Conservation (phyloP, 1,140 invertebrate genomes). For the Cheumatopsyche charites region DNA sequence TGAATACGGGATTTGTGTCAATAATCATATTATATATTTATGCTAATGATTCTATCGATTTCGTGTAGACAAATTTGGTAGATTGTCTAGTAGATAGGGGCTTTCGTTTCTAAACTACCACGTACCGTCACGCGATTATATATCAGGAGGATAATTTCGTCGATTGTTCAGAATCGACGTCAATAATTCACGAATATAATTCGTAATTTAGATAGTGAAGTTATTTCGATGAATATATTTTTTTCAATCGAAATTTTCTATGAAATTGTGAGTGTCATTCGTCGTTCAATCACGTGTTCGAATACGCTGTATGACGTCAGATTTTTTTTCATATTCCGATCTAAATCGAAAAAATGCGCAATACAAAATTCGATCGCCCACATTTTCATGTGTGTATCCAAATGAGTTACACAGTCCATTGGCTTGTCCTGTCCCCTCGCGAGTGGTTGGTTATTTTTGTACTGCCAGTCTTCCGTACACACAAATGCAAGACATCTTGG, state of each 20-base stretch:
- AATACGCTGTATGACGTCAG: no score
- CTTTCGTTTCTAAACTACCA: not conserved
- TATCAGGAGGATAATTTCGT: not conserved
- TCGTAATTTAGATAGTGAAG: not conserved
- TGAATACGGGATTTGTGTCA: conserved; percentile 5
- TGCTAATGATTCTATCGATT: conserved; percentile 9
- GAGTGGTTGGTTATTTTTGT: conserved; percentile 4
- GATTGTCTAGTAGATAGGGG: not conserved
- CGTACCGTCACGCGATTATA: not conserved
- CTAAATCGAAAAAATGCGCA: no score
- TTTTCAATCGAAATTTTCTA: no score
- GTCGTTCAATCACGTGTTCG: no score
- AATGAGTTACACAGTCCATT: conserved; percentile 5
- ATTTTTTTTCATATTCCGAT: no score
- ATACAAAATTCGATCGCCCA: not conserved
- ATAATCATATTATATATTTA: conserved; percentile 19
- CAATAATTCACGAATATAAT: not conserved
- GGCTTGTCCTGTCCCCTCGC: conserved; percentile 5
- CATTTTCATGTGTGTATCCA: not conserved
- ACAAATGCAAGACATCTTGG: conserved; percentile 13
- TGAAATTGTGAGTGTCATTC: no score
- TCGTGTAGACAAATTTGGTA: not conserved
- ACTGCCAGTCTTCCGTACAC: conserved; percentile 11
- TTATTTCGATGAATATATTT: no score
- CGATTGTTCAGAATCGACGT: not conserved